These are phyloP conservation scores for Anguilla megastoma DNA, from an alignment of 2,797 vertebrate species.

Conservation along the genomic window DNA sequence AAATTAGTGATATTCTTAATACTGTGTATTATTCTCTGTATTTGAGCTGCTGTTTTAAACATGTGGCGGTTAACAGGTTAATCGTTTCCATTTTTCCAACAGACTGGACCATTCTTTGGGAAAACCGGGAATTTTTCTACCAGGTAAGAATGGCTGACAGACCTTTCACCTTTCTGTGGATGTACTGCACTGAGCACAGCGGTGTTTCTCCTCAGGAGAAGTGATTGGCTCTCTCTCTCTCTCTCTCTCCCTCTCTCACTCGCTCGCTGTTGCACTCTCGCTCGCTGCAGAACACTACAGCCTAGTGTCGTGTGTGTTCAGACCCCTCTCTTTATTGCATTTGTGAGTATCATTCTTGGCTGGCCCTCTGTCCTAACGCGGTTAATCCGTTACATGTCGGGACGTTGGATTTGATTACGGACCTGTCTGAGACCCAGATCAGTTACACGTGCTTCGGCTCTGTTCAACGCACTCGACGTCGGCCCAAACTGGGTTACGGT, in stretches of 20 bases:
- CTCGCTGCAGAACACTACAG: background rate
- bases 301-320: background rate
- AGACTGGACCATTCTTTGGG: slow-evolving; percentile 86
- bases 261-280: no score
- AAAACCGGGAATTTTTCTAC: slow-evolving; percentile 85
- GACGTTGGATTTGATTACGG: slow-evolving; percentile 31
- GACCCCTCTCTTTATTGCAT: background rate
- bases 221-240: no score
- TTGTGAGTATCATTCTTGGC: slow-evolving; percentile 1
- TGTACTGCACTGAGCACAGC: slow-evolving; percentile 23
- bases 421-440: slow-evolving; percentile 18
- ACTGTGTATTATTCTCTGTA: no score
- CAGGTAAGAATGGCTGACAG: slow-evolving; percentile 72
- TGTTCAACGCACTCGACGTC: background rate
- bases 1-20: background rate
- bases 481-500: slow-evolving; percentile 14
- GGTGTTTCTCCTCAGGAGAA: background rate
- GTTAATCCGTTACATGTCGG: slow-evolving; percentile 31
- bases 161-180: slow-evolving; percentile 2
- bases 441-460: background rate
- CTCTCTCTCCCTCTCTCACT: no score
- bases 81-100: slow-evolving; percentile 16
- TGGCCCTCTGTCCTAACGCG: slow-evolving; percentile 25
- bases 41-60: no score
- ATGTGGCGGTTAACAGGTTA: background rate